These are phyloP conservation scores for Scaptomyza graminum DNA, from an alignment of 1,140 invertebrate species.

Conservation along the genomic window DNA sequence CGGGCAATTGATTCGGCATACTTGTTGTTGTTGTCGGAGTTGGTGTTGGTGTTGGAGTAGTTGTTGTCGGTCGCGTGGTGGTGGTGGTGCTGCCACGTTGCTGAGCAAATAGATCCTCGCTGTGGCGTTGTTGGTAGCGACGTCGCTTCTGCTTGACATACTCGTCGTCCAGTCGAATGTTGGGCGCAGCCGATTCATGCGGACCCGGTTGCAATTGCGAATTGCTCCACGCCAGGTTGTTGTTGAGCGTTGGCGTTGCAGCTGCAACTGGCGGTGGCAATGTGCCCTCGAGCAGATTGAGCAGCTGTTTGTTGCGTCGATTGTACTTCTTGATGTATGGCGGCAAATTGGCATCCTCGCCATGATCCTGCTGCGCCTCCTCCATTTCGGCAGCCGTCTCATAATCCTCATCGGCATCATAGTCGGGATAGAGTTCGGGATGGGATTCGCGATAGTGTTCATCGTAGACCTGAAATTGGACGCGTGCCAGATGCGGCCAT, in stretches of 20 bases:
- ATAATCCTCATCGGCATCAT: slow-evolving; percentile 74
- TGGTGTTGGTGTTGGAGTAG: background rate
- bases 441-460: slow-evolving; percentile 70
- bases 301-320: slow-evolving; percentile 73
- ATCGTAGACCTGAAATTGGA: slow-evolving; percentile 75
- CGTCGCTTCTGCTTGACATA: slow-evolving; percentile 74
- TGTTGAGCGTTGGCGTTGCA: background rate
- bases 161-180: slow-evolving; percentile 65
- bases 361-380: slow-evolving; percentile 63
- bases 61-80: slow-evolving; percentile 6
- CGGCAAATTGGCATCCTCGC: slow-evolving; percentile 72
- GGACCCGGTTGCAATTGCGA: slow-evolving; percentile 49
- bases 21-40: background rate
- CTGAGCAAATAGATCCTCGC: slow-evolving; percentile 55
- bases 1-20: slow-evolving; percentile 39
- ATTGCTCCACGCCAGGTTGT: slow-evolving; percentile 35
- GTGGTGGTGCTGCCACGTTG: slow-evolving; percentile 31
- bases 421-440: slow-evolving; percentile 64
- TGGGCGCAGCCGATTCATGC: slow-evolving; percentile 29
- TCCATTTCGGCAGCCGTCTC: slow-evolving; percentile 72
- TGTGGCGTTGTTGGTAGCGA: slow-evolving; percentile 60
- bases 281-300: slow-evolving; percentile 76
- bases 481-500: slow-evolving; percentile 76
- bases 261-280: slow-evolving; percentile 45
- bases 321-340: slow-evolving; percentile 82